phyloP scores from a whole-genome alignment of 2,113 vertebrate genomes.

The Chaetops frenatus region DNA sequence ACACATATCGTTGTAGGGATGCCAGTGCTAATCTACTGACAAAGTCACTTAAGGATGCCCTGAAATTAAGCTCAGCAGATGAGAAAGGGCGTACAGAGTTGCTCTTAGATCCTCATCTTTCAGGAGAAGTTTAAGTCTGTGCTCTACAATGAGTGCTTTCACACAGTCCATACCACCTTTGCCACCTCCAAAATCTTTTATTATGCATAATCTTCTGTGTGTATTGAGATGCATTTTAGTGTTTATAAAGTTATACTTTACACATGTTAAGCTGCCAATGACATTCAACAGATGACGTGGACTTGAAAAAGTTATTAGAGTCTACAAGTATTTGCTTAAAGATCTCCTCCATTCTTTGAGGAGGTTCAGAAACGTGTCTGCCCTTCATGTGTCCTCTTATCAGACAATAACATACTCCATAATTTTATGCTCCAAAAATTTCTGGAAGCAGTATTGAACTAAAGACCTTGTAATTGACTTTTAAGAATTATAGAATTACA shows the following conservation, averaged over 20 bases:
- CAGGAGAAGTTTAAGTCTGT: not conserved
- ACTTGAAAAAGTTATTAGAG: not conserved
- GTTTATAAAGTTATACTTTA: not conserved
- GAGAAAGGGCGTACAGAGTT: not conserved
- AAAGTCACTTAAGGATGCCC: not conserved
- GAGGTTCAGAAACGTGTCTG: not conserved
- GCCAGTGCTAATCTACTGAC: not conserved
- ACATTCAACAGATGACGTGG: not conserved
- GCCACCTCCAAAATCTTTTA: not conserved
- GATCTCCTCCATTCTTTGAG: not conserved
- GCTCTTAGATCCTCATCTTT: not conserved
- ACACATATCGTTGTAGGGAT: not conserved
- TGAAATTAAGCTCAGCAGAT: not conserved
- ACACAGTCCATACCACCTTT: not conserved
- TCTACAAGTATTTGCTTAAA: not conserved
- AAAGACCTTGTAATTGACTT: constrained; percentile 33
- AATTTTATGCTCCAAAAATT: constrained; percentile 44
- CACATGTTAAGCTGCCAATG: not conserved
- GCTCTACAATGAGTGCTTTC: not conserved
- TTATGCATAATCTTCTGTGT: not conserved
- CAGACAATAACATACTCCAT: not conserved
- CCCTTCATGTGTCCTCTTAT: constrained; percentile 19
- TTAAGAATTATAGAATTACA: constrained; percentile 26
- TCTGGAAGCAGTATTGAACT: constrained; percentile 8
- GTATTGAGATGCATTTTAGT: not conserved